Conservation (phyloP, 2,888 invertebrate genomes). For the Opisthograptis luteolata region DNA sequence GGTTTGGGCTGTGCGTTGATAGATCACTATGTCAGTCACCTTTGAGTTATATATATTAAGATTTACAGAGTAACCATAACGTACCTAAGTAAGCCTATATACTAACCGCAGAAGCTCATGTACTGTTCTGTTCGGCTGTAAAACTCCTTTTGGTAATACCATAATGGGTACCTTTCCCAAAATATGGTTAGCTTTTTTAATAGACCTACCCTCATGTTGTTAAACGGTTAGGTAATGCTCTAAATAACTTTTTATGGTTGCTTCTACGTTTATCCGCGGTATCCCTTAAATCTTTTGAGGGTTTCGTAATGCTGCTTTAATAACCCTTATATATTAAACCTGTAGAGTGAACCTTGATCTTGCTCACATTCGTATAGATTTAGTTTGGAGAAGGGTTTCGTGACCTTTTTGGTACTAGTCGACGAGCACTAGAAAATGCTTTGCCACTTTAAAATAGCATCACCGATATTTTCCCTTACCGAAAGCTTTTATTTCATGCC, state of each 20-base stretch:
- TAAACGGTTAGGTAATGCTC: constrained; percentile 19
- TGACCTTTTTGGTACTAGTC: too few relatives aligned
- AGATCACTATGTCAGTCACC: too few relatives aligned
- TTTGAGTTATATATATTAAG: too few relatives aligned
- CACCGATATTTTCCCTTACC: too few relatives aligned
- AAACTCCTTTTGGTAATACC: constrained; percentile 16
- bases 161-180: constrained; percentile 22
- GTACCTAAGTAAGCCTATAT: too few relatives aligned
- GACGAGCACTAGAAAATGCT: too few relatives aligned
- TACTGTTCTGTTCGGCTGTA: not conserved
- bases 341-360: not conserved
- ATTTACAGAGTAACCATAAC: too few relatives aligned
- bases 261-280: not conserved
- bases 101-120: not conserved
- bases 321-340: constrained; percentile 6
- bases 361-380: too few relatives aligned
- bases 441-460: too few relatives aligned
- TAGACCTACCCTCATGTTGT: constrained; percentile 21
- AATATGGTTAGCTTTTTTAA: constrained; percentile 28
- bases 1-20: too few relatives aligned
- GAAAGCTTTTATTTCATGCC: too few relatives aligned
- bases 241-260: constrained; percentile 19
- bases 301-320: not conserved
- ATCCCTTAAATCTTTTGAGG: constrained; percentile 8
- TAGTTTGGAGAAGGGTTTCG: too few relatives aligned